A percentile compares a stretch with the other conserved stretches of the same genome.
These are phyloP conservation scores for Alces alces DNA, from an alignment of 2,113 vertebrate genomes.

Conservation along the genomic window DNA sequence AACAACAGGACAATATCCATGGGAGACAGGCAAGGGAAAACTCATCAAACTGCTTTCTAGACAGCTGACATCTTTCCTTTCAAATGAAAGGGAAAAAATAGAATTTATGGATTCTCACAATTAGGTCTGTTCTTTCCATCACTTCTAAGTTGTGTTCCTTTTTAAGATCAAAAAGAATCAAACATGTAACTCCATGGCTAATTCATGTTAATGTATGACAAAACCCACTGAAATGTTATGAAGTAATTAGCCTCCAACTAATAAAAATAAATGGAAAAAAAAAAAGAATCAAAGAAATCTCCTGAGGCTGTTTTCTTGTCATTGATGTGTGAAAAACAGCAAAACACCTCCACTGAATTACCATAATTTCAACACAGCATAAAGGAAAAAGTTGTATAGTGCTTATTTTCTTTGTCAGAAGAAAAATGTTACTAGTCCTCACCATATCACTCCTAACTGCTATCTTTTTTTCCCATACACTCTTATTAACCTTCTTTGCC, in stretches of 20 bases:
- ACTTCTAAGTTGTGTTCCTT: background rate
- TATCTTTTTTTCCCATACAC: background rate
- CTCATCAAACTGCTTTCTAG: background rate
- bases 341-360: background rate
- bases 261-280: too few relatives aligned
- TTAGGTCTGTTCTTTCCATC: background rate
- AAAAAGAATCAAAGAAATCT: conserved; percentile 15
- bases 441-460: background rate
- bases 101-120: background rate
- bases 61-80: background rate
- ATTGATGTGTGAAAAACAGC: background rate
- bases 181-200: too few relatives aligned
- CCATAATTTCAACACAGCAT: background rate
- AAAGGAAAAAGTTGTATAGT: background rate
- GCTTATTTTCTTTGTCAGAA: background rate
- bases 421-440: background rate
- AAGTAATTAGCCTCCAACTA: too few relatives aligned
- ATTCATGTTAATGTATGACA: too few relatives aligned
- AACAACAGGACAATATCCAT: background rate
- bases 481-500: background rate
- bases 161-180: conserved; percentile 31
- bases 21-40: background rate
- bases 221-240: too few relatives aligned
- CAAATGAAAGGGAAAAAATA: background rate
- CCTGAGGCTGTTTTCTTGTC: background rate